Base-by-base conservation (phyloP, 2,888 invertebrate species). In the Brachyopa scutellaris region DNA sequence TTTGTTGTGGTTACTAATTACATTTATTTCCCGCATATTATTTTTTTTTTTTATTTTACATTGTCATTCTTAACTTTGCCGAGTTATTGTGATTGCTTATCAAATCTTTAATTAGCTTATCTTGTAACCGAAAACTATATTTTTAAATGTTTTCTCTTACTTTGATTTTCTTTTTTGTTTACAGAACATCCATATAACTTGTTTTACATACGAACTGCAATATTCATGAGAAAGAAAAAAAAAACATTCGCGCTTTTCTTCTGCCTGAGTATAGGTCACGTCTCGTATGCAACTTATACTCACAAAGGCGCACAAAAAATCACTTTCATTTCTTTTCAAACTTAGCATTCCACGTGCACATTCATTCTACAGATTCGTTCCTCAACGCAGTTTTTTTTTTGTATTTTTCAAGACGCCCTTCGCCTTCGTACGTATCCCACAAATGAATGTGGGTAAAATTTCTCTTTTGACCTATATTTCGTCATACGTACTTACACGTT, bases 391-490 rank as follows among this genome's bases (percentile, higher is more conserved):
- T 38, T 38, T 38, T 38, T 9, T 6, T 26, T 26, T 6, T 3
- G 4, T 26, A 6, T 59, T 19, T 36, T 38, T 38, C 26, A 19
- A 49, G 64, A 38, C 67, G 53, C 76, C 69, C 61, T 76, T 76
- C 15, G 33, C n/a, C n/a, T 53, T 26, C 26, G 6, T 26, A 26
- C 6, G n/a, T n/a, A 61, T 53, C 36, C 29, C 21, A 55, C 42
- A 59, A 40, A 29, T 23, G 45, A 40, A 61, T 69, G 53, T 67
- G 36, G 31, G 55, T 59, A 29, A 55, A 69, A 62, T 77, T 77
- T 77, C 76, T 77, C 76, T 77, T 77, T 77, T 69, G 69, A 53
- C 76, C 76, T 62, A 77, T 61, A 61, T 77, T 38, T 21, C 9
- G 23, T 26, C n/a, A 13, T 29, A 38, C 13, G 55, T 57, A 74